These are phyloP conservation scores for Meandrusa payeni DNA, from an alignment of 2,888 invertebrate genomes.

Conservation along the genomic window DNA sequence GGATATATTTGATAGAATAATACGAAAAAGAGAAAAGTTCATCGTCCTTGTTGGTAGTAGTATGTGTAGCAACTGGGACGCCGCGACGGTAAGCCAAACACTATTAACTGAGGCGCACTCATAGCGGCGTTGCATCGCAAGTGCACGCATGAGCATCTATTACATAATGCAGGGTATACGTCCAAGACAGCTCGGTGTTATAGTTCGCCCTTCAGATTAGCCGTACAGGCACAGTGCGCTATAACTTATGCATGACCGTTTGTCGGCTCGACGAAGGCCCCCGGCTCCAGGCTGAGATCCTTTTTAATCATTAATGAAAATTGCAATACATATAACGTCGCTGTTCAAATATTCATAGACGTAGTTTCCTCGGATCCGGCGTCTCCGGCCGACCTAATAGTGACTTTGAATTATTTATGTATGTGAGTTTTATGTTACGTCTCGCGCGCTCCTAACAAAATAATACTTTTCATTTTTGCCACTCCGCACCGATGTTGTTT, in stretches of 20 bases:
- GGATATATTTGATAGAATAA: no score
- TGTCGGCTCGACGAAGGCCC: slow-evolving; percentile 44
- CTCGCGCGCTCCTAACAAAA: slow-evolving; percentile 56
- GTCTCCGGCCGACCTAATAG: slow-evolving; percentile 58
- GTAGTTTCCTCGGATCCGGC: slow-evolving; percentile 56
- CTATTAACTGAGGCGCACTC: background rate
- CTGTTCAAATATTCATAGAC: slow-evolving; percentile 69
- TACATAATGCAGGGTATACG: slow-evolving; percentile 50
- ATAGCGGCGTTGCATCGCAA: slow-evolving; percentile 21
- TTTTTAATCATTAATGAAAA: slow-evolving; percentile 75
- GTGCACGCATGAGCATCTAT: slow-evolving; percentile 41
- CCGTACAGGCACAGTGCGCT: slow-evolving; percentile 47
- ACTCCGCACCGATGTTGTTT: slow-evolving; percentile 7
- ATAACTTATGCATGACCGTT: slow-evolving; percentile 60
- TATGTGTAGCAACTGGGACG: no score
- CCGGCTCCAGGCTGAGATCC: slow-evolving; percentile 55
- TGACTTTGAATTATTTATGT: slow-evolving; percentile 68
- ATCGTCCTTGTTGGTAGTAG: no score
- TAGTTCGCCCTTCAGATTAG: slow-evolving; percentile 58
- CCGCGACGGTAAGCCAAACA: no score
- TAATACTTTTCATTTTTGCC: slow-evolving; percentile 61
- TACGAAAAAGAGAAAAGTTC: no score
- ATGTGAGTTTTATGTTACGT: slow-evolving; percentile 70
- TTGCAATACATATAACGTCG: slow-evolving; percentile 78
- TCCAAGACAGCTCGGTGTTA: slow-evolving; percentile 52